These are phyloP conservation scores for Spea multiplicata DNA, from an alignment of 2,113 vertebrate genomes.

Conservation along the genomic window DNA sequence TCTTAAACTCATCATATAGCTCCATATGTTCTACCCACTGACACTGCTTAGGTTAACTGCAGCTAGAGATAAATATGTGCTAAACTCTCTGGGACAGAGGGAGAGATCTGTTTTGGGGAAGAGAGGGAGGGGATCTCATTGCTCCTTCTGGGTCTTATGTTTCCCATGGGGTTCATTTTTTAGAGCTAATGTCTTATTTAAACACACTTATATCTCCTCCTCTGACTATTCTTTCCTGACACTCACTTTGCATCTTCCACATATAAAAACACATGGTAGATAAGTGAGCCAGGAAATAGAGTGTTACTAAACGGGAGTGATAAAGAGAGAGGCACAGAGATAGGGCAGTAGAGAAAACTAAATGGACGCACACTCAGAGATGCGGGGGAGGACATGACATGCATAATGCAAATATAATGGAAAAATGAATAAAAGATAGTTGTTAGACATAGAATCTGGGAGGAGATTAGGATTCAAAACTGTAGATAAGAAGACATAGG, in stretches of 20 bases:
- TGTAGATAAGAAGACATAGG: no score
- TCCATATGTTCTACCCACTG: no score
- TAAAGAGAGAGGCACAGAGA: not conserved
- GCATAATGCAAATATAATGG: no score
- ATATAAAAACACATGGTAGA: conserved; percentile 35
- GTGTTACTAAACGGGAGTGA: not conserved
- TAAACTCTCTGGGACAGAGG: not conserved
- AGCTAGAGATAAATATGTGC: not conserved
- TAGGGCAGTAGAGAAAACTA: not conserved
- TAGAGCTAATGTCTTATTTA: conserved; percentile 22
- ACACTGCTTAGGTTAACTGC: no score
- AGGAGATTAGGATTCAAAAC: no score
- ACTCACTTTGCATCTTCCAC: conserved; percentile 21
- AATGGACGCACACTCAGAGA: not conserved
- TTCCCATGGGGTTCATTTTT: not conserved
- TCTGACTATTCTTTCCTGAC: conserved; percentile 23
- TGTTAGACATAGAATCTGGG: no score
- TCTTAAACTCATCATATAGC: no score
- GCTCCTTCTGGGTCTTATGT: not conserved
- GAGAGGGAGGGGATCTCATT: not conserved
- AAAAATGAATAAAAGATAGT: no score
- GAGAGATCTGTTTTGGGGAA: not conserved
- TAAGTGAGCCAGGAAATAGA: conserved; percentile 15
- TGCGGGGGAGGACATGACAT: no score
- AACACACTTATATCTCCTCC: conserved; percentile 16